These are phyloP conservation scores for Synanthedon andrenaeformis DNA, from an alignment of 2,888 invertebrate species.

Conservation along the genomic window DNA sequence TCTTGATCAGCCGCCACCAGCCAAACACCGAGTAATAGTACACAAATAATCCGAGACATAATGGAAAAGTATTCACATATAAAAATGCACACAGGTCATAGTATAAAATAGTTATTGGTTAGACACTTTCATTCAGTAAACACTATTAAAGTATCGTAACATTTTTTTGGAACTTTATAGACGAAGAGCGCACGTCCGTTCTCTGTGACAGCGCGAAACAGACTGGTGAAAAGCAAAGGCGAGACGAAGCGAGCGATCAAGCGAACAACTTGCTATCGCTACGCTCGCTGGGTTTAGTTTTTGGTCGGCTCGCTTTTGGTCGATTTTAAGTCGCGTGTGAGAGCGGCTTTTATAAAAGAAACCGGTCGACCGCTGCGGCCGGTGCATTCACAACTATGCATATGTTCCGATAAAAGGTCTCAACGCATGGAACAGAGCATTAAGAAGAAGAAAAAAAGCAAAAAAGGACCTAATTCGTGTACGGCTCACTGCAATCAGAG, in stretches of 20 bases:
- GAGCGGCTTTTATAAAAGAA: constrained; percentile 48
- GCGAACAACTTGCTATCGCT: constrained; percentile 12
- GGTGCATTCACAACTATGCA: constrained; percentile 55
- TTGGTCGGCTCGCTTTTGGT: no score
- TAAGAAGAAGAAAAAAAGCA: constrained; percentile 39
- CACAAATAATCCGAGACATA: constrained; percentile 55
- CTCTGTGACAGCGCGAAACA: constrained; percentile 24
- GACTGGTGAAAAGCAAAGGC: constrained; percentile 44
- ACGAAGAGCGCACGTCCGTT: constrained; percentile 21
- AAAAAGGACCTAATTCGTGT: constrained; percentile 62
- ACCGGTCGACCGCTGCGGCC: constrained; percentile 48
- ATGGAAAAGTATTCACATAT: constrained; percentile 20
- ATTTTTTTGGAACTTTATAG: constrained; percentile 17
- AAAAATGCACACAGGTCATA: constrained; percentile 35
- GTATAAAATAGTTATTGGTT: constrained; percentile 32
- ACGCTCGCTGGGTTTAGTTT: no score
- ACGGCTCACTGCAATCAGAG: constrained; percentile 62
- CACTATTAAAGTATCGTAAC: constrained; percentile 41
- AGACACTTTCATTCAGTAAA: constrained; percentile 34
- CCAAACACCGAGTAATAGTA: constrained; percentile 35
- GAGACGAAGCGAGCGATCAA: constrained; percentile 13
- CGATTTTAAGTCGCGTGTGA: constrained; percentile 1
- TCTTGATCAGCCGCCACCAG: constrained; percentile 56
- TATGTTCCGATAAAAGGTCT: constrained; percentile 64
- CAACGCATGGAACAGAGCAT: constrained; percentile 61